Conservation (phyloP, 1,140 invertebrate species). For the Glossosoma conforme region DNA sequence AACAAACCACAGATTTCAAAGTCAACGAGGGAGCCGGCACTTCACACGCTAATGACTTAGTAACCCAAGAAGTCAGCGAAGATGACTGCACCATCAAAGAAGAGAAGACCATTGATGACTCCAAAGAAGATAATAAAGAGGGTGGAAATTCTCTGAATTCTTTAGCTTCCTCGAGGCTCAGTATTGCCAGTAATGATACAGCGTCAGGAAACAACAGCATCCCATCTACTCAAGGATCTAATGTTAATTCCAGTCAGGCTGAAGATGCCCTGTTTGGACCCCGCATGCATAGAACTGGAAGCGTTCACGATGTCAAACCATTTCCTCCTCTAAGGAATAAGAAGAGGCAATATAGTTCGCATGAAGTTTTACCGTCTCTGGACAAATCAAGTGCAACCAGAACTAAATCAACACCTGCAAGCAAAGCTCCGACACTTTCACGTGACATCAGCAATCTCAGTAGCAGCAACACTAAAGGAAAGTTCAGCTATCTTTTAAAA, state of each 20-base stretch:
- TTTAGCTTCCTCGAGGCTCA: conserved; percentile 36
- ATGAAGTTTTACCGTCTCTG: conserved; percentile 39
- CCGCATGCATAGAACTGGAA: conserved; percentile 42
- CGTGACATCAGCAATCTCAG: no score
- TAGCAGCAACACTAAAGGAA: no score
- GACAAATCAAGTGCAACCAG: conserved; percentile 8
- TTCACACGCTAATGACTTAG: no score
- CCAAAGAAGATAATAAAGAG: conserved; percentile 34
- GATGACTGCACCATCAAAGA: conserved; percentile 32
- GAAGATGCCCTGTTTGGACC: conserved; percentile 44
- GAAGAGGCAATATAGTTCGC: conserved; percentile 43
- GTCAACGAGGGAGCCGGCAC: no score
- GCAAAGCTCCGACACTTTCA: not conserved
- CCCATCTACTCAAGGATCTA: conserved; percentile 34
- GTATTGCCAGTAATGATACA: conserved; percentile 29
- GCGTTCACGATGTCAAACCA: conserved; percentile 42
- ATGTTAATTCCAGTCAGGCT: conserved; percentile 40
- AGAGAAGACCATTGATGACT: conserved; percentile 38
- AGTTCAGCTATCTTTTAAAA: no score
- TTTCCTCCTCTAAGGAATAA: conserved; percentile 39
- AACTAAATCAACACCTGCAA: not conserved
- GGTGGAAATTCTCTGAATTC: conserved; percentile 36
- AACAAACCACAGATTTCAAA: no score
- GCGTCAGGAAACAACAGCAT: conserved; percentile 35
- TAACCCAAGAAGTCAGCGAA: conserved; percentile 15